Conservation (phyloP, 2,113 vertebrate species). For the Calidris pugnax region DNA sequence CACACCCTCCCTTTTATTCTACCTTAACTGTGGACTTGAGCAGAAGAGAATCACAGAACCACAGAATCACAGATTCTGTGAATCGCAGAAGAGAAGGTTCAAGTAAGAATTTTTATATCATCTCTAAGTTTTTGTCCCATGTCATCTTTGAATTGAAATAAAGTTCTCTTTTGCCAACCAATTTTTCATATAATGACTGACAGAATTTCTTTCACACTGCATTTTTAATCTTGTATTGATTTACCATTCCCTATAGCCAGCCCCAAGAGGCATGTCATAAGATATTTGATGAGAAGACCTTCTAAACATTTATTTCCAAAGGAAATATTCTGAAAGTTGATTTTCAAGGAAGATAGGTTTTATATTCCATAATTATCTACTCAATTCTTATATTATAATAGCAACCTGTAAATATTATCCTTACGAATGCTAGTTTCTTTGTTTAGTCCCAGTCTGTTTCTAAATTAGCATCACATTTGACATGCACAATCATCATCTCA, state of each 20-base stretch:
- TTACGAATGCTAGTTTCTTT: not conserved
- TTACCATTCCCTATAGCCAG: not conserved
- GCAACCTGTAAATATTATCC: not conserved
- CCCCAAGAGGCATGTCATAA: not conserved
- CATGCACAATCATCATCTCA: not conserved
- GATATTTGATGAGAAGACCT: not conserved
- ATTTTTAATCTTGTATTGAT: not conserved
- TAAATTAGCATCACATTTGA: not conserved
- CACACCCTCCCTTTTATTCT: not conserved
- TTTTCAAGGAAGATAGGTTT: not conserved
- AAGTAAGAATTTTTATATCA: not conserved
- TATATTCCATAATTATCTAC: not conserved
- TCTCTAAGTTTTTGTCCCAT: not conserved
- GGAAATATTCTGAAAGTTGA: not conserved
- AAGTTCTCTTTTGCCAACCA: not conserved
- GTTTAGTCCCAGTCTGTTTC: not conserved
- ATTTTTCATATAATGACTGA: not conserved
- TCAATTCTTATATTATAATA: not conserved
- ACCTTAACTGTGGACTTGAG: not conserved
- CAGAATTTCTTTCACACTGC: not conserved
- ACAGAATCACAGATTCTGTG: no score
- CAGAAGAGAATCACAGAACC: not conserved
- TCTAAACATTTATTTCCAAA: not conserved
- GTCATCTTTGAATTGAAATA: not conserved
- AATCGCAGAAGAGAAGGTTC: not conserved